phyloP scores from a whole-genome alignment of 1,140 invertebrate genomes.

The Thaumetopoea pityocampa region DNA sequence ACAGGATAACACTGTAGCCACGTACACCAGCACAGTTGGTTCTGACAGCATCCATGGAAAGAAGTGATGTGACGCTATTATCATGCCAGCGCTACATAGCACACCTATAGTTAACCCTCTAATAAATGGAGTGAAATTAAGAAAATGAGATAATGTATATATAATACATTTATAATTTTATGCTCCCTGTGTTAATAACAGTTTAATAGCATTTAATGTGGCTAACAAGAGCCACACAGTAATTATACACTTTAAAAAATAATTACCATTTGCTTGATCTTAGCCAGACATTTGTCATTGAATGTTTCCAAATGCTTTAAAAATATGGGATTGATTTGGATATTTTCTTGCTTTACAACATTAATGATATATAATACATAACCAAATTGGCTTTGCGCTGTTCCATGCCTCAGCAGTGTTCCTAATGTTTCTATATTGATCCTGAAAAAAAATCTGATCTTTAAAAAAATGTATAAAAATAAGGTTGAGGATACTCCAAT shows the following conservation, averaged over 20 bases:
- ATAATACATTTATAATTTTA: too few species aligned
- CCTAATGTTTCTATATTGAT: slow-evolving; percentile 85
- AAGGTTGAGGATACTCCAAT: not conserved
- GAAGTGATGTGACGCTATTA: too few species aligned
- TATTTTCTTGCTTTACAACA: slow-evolving; percentile 76
- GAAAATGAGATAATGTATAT: too few species aligned
- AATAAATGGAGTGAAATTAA: too few species aligned
- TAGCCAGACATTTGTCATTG: slow-evolving; percentile 62
- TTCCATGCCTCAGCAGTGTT: slow-evolving; percentile 80
- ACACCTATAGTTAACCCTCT: too few species aligned
- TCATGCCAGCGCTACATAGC: too few species aligned
- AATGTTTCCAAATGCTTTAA: slow-evolving; percentile 76
- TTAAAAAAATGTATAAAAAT: slow-evolving; percentile 8
- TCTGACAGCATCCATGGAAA: too few species aligned
- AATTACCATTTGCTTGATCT: slow-evolving; percentile 41
- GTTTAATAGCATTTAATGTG: too few species aligned
- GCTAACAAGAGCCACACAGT: too few species aligned
- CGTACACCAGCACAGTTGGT: too few species aligned
- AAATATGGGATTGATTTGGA: slow-evolving; percentile 78
- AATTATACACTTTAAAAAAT: not conserved
- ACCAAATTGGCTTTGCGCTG: slow-evolving; percentile 75
- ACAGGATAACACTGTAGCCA: too few species aligned
- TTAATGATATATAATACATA: slow-evolving; percentile 84
- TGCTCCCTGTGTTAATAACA: too few species aligned
- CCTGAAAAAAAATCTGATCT: slow-evolving; percentile 71